Evolutionary conservation across 2,888 invertebrate species (phyloP), one percentile per base, ranked within the genome.

Genomic region (Parochlus steinenii): DNA sequence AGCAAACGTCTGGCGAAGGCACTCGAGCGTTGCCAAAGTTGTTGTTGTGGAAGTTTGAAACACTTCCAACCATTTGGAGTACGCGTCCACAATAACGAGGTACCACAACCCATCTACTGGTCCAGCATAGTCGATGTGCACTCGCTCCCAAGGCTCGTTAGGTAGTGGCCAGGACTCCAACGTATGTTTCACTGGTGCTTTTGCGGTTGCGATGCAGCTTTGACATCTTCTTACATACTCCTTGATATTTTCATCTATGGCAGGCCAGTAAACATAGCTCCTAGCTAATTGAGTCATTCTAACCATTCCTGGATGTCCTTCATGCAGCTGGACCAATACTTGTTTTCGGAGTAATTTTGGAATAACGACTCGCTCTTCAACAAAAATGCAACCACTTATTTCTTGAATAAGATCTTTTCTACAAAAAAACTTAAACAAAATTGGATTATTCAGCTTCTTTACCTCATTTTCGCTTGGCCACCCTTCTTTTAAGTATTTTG

Each of bases 41-140:
- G n/a, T n/a, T 15, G 42, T 44, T 26, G 38, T 40, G 28, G 41
- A 43, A 23, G 46, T 44, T 32, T 39, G 31, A 39, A 45, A 40
- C 25, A 54, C 48, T 43, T 61, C 57, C 2, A 51, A 47, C 56
- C 56, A 62, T 39, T 60, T 62, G 0, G 55, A 54, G 40, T 46
- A 48, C 7, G 54, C 46, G 41, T 61, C 58, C 4, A 54, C 48
- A 6, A 58, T 41, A 11, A 60, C 42, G 4, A 57, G 39, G 19
- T 52, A 46, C 44, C 46, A 48, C 6, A 38, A 38, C 7, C 45
- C 47, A 5, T 46, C 27, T 24, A 52, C 40, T 18, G 53, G 56
- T 7, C 56, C 58, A 10, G 56, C 54, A 45, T 54, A 58, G 43
- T 62, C 61, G 11, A 56, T 44, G 44, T 62, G 58, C 4, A 60